Conservation (phyloP, 1,140 invertebrate species). For the Drosophila tristis region DNA sequence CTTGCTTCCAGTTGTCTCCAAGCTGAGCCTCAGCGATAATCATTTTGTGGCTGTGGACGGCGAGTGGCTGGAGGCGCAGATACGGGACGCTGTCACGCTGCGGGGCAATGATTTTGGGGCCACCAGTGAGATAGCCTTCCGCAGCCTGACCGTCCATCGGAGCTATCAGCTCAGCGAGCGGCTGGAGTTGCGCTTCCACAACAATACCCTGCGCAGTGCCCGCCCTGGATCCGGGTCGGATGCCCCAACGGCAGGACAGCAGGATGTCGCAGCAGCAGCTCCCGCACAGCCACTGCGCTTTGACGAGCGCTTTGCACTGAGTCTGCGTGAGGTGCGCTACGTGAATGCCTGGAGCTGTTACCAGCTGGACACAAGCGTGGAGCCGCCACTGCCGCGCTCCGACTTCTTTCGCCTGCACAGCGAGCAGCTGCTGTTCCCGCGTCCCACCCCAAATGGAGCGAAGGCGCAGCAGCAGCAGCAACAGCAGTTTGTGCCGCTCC, state of each 20-base stretch:
- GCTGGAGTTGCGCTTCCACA: slow-evolving; percentile 75
- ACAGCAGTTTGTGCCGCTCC: slow-evolving; percentile 37
- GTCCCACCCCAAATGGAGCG: background rate
- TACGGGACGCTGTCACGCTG: slow-evolving; percentile 64
- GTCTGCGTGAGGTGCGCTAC: slow-evolving; percentile 62
- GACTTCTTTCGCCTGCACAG: slow-evolving; percentile 69
- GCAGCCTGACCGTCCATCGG: slow-evolving; percentile 66
- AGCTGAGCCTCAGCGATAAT: slow-evolving; percentile 72
- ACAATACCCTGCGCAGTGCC: slow-evolving; percentile 66
- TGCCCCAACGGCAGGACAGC: background rate
- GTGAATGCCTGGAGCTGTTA: slow-evolving; percentile 67
- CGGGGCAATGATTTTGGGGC: slow-evolving; percentile 70
- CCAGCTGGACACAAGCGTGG: slow-evolving; percentile 55
- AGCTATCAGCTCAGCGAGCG: slow-evolving; percentile 73
- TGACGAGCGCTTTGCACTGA: slow-evolving; percentile 63
- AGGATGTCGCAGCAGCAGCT: slow-evolving; percentile 4
- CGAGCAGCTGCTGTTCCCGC: slow-evolving; percentile 63
- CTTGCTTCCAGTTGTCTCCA: slow-evolving; percentile 59
- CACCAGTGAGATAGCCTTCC: slow-evolving; percentile 75
- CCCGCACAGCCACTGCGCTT: slow-evolving; percentile 57
- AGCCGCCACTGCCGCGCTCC: slow-evolving; percentile 58
- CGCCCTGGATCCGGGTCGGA: slow-evolving; percentile 4
- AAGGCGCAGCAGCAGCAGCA: background rate
- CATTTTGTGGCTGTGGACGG: slow-evolving; percentile 67
- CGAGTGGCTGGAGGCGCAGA: slow-evolving; percentile 73